phyloP scores from a whole-genome alignment of 2,113 vertebrate genomes.

The Chionomys nivalis region DNA sequence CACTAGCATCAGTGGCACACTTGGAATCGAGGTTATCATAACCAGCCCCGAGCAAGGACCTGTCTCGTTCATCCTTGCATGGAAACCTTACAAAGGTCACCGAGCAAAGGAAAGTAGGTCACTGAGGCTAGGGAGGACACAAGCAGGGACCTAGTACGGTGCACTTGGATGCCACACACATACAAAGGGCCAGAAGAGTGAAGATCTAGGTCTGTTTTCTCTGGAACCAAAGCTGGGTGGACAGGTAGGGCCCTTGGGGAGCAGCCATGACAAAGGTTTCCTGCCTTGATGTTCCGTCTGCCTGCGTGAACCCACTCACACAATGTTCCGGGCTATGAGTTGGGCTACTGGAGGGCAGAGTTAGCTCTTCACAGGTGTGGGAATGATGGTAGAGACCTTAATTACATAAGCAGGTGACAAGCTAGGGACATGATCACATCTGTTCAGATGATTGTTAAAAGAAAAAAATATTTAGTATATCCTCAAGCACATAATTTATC shows the following conservation, averaged over 20 bases:
- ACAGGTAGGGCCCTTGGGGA: neutral
- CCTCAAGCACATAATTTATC: neutral
- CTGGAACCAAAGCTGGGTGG: neutral
- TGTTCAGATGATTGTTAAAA: neutral
- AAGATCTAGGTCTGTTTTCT: neutral
- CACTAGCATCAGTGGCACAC: neutral
- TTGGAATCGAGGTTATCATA: neutral
- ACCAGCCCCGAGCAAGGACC: neutral
- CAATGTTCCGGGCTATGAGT: neutral
- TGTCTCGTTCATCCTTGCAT: neutral
- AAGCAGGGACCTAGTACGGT: neutral
- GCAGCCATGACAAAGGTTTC: too few species aligned
- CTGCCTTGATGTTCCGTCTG: neutral
- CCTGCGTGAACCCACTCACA: neutral
- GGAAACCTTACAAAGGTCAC: neutral
- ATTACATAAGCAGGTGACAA: neutral
- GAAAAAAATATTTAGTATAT: neutral
- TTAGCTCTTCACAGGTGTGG: neutral
- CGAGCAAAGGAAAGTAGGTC: neutral
- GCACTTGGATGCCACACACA: neutral
- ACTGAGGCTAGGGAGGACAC: neutral
- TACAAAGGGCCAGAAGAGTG: neutral
- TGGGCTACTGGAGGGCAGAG: neutral
- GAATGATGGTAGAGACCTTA: neutral
- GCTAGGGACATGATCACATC: neutral